A percentile compares a stretch with the other conserved stretches of the same genome.
Conservation (phyloP, 2,113 vertebrate species). For the Percopsis transmontana region DNA sequence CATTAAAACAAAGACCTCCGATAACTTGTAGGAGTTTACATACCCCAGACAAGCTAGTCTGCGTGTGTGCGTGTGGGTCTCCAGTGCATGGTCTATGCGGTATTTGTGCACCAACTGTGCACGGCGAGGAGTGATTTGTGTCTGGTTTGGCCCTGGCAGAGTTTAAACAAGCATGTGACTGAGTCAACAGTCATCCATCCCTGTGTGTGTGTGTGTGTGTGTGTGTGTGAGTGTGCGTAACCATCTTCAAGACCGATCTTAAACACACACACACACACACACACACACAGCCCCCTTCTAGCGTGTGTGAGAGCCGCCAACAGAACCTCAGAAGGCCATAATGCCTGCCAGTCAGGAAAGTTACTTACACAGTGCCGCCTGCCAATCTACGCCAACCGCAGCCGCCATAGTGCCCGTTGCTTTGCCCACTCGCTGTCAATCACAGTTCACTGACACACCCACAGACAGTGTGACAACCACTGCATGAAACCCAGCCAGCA, state of each 20-base stretch:
- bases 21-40: slow-evolving; percentile 26
- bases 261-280: not conserved
- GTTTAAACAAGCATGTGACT: slow-evolving; percentile 42
- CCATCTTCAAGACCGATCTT: not conserved
- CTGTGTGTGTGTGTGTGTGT: slow-evolving; percentile 16
- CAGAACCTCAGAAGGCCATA: slow-evolving; percentile 44
- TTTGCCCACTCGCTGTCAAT: slow-evolving; percentile 59
- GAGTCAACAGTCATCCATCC: slow-evolving; percentile 25
- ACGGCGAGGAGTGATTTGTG: slow-evolving; percentile 11
- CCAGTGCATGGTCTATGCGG: not conserved
- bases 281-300: not conserved
- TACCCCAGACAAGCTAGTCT: slow-evolving; percentile 19
- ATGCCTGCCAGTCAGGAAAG: slow-evolving; percentile 51
- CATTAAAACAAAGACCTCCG: slow-evolving; percentile 55
- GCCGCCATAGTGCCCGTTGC: slow-evolving; percentile 43
- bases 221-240: slow-evolving; percentile 13
- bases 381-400: slow-evolving; percentile 62
- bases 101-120: slow-evolving; percentile 13
- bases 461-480: slow-evolving; percentile 52
- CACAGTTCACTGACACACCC: slow-evolving; percentile 40
- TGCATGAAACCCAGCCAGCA: slow-evolving; percentile 31
- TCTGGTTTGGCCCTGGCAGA: slow-evolving; percentile 17
- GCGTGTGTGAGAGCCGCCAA: slow-evolving; percentile 40
- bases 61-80: slow-evolving; percentile 3
- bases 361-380: slow-evolving; percentile 52